phyloP scores from a whole-genome alignment of 1,140 invertebrate species.

The Whitmania pigra region DNA sequence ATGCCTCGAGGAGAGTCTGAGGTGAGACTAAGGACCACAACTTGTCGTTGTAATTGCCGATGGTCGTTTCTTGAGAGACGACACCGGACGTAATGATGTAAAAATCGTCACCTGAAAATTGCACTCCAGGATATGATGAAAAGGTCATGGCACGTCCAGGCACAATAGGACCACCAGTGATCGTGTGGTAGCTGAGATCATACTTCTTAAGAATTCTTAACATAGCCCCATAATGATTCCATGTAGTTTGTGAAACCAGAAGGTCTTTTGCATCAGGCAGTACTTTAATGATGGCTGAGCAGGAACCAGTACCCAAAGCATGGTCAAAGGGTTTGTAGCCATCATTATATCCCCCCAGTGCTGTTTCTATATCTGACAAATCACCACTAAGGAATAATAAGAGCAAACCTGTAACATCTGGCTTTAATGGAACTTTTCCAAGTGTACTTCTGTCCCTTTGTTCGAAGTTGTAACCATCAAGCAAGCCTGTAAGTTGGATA shows the following conservation, averaged over 20 bases:
- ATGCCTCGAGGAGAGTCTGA: constrained; percentile 57
- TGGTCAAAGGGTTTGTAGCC: constrained; percentile 29
- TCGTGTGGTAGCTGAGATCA: constrained; percentile 61
- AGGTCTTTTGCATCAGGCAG: constrained; percentile 47
- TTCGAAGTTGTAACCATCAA: constrained; percentile 42
- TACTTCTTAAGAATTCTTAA: constrained; percentile 76
- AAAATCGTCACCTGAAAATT: constrained; percentile 77
- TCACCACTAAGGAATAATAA: constrained; percentile 55
- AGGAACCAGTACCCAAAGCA: constrained; percentile 43
- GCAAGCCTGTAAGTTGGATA: constrained; percentile 45
- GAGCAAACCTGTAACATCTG: constrained; percentile 18
- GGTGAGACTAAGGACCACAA: constrained; percentile 51
- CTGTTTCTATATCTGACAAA: constrained; percentile 56
- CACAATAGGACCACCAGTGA: constrained; percentile 43
- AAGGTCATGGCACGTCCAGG: constrained; percentile 59
- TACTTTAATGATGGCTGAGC: constrained; percentile 54
- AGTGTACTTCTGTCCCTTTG: constrained; percentile 33
- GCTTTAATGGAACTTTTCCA: constrained; percentile 12
- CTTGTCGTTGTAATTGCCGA: constrained; percentile 54
- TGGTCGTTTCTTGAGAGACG: constrained; percentile 57
- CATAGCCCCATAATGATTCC: constrained; percentile 68
- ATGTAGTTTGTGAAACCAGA: constrained; percentile 56
- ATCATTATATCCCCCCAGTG: constrained; percentile 33
- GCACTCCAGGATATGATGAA: constrained; percentile 72
- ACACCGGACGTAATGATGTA: constrained; percentile 52